These are phyloP conservation scores for Cryptosula pallasiana DNA, from an alignment of 2,888 invertebrate genomes.

Conservation along the genomic window DNA sequence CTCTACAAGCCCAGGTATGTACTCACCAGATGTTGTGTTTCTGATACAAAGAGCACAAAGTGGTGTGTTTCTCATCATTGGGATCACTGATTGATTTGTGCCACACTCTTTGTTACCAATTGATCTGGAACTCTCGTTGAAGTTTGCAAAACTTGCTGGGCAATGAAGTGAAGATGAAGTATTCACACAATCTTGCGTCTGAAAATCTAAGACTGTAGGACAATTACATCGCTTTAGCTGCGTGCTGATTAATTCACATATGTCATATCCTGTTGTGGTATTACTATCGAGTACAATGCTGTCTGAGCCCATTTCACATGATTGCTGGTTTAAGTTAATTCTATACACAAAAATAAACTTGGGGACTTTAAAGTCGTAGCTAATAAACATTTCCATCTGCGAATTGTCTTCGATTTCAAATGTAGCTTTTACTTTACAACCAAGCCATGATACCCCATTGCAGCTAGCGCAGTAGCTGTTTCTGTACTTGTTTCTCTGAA, in stretches of 20 bases:
- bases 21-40: too few species aligned
- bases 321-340: background rate
- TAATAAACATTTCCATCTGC: background rate
- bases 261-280: background rate
- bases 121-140: background rate
- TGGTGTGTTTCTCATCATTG: too few species aligned
- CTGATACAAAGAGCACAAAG: too few species aligned
- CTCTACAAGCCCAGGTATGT: too few species aligned
- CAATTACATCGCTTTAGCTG: slow-evolving; percentile 8
- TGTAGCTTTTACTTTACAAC: background rate
- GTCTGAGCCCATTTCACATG: background rate
- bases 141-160: background rate
- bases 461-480: slow-evolving; percentile 20
- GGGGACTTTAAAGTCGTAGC: background rate
- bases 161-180: background rate
- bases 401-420: background rate
- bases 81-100: too few species aligned
- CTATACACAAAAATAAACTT: background rate
- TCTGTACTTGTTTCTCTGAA: background rate
- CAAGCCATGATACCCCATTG: background rate
- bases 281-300: background rate
- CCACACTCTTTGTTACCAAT: too few species aligned
- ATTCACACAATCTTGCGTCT: background rate
- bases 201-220: background rate
- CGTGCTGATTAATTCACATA: background rate